A percentile compares a stretch with the other conserved stretches of the same genome.
Conservation (phyloP, 1,140 invertebrate species). For the Drosophila mayri region DNA sequence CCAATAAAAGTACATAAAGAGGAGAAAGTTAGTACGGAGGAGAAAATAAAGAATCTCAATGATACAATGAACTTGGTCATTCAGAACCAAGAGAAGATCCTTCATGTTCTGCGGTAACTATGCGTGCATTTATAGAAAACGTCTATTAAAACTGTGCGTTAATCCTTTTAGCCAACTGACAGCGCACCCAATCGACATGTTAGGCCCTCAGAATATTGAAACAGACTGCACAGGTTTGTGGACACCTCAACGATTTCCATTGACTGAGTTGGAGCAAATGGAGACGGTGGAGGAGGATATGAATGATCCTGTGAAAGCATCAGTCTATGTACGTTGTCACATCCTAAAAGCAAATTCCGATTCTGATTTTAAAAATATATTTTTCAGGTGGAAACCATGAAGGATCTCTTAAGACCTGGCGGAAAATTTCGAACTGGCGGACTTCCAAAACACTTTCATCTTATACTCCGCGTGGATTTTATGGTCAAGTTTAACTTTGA, state of each 20-base stretch:
- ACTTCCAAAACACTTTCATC: conserved; percentile 32
- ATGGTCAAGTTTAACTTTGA: conserved; percentile 33
- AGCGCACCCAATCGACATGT: not conserved
- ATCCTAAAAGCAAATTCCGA: not conserved
- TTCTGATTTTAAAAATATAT: not conserved
- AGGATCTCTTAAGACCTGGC: conserved; percentile 25
- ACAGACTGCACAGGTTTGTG: not conserved
- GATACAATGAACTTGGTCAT: conserved; percentile 40
- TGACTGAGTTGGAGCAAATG: conserved; percentile 26
- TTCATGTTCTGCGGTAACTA: conserved; percentile 15
- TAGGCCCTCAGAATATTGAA: not conserved
- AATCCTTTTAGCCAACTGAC: conserved; percentile 2
- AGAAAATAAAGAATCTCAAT: conserved; percentile 36
- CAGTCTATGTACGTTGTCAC: conserved; percentile 8
- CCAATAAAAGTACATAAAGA: not conserved
- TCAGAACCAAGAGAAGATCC: conserved; percentile 31
- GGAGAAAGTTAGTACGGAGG: conserved; percentile 3
- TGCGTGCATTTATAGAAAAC: not conserved
- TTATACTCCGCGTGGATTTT: conserved; percentile 27
- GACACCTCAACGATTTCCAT: conserved; percentile 29
- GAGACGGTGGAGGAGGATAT: conserved; percentile 34
- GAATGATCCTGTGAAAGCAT: conserved; percentile 19
- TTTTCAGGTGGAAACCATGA: conserved; percentile 20
- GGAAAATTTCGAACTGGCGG: conserved; percentile 23
- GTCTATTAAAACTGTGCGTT: too few relatives aligned